A percentile compares a stretch with the other conserved stretches of the same genome.
Conservation (phyloP, 2,113 vertebrate genomes). For the Myodes glareolus region DNA sequence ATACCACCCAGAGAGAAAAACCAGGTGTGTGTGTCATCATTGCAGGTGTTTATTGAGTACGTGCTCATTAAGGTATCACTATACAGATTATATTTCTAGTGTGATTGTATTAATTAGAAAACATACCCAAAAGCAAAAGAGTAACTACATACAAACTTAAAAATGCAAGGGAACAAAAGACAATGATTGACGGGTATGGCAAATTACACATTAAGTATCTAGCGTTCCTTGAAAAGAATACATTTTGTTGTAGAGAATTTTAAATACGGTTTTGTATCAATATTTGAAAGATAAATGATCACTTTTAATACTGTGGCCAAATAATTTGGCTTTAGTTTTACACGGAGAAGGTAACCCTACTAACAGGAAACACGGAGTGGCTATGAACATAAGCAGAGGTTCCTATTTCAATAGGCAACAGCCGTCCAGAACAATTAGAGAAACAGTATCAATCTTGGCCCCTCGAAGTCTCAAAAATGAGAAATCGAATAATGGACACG, state of each 20-base stretch:
- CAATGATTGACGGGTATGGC: conserved; percentile 54
- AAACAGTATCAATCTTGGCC: conserved; percentile 15
- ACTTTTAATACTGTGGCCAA: conserved; percentile 57
- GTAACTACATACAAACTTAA: conserved; percentile 55
- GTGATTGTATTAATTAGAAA: conserved; percentile 70
- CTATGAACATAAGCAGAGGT: background rate
- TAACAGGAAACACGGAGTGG: background rate
- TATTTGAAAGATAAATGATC: conserved; percentile 64
- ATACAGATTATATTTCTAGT: conserved; percentile 47
- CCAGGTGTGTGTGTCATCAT: background rate
- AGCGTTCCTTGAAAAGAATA: conserved; percentile 1
- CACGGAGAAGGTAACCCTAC: conserved; percentile 35
- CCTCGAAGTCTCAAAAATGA: background rate
- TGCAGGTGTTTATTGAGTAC: conserved; percentile 46
- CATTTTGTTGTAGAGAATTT: conserved; percentile 65
- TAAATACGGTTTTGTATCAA: conserved; percentile 70
- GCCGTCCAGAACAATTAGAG: background rate
- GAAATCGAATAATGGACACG: background rate
- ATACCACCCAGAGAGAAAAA: conserved; percentile 35
- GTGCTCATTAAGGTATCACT: conserved; percentile 51
- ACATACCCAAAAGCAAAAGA: conserved; percentile 67
- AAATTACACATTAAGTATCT: conserved; percentile 61
- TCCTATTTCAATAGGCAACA: background rate
- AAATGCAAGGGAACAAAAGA: conserved; percentile 63
- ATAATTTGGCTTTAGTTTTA: conserved; percentile 47